A percentile compares a stretch with the other conserved stretches of the same genome.
Conservation (phyloP, 2,888 invertebrate species). For the Atrina japonica region DNA sequence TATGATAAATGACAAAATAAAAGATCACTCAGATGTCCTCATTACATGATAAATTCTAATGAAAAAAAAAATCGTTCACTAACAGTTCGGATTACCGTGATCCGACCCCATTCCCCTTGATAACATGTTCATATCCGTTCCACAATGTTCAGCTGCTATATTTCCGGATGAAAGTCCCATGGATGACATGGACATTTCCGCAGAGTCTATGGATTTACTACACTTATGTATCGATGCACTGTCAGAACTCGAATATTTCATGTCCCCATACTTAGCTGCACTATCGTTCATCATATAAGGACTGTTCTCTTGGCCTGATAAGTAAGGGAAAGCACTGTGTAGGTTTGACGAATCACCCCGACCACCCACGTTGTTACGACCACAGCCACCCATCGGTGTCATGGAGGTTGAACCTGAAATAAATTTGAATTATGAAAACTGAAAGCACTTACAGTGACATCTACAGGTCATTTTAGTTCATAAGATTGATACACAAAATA, state of each 20-base stretch:
- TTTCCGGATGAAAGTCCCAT: conserved; percentile 13
- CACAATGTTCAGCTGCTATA: conserved; percentile 8
- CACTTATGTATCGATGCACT: conserved; percentile 4
- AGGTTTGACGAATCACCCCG: conserved; percentile 15
- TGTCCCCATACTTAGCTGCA: conserved; percentile 31
- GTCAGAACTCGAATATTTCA: conserved; percentile 30
- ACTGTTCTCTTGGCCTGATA: conserved; percentile 44
- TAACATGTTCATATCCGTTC: conserved; percentile 21
- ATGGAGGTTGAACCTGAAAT: conserved; percentile 23
- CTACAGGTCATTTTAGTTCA: not conserved
- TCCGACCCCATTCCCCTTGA: conserved; percentile 8
- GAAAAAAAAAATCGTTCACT: not conserved
- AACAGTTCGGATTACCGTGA: conserved; percentile 13
- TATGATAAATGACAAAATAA: too few species aligned
- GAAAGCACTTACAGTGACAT: not conserved
- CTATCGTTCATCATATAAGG: conserved; percentile 31
- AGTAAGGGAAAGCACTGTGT: conserved; percentile 35
- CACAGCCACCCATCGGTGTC: conserved; percentile 14
- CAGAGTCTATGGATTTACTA: conserved; percentile 19
- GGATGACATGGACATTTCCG: conserved; percentile 12
- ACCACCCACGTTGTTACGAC: not conserved
- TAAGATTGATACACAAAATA: not conserved
- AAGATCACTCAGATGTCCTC: too few species aligned
- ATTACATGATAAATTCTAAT: too few species aligned
- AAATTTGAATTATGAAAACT: not conserved